Conservation (phyloP, 2,113 vertebrate genomes). For the Eretmochelys imbricata region DNA sequence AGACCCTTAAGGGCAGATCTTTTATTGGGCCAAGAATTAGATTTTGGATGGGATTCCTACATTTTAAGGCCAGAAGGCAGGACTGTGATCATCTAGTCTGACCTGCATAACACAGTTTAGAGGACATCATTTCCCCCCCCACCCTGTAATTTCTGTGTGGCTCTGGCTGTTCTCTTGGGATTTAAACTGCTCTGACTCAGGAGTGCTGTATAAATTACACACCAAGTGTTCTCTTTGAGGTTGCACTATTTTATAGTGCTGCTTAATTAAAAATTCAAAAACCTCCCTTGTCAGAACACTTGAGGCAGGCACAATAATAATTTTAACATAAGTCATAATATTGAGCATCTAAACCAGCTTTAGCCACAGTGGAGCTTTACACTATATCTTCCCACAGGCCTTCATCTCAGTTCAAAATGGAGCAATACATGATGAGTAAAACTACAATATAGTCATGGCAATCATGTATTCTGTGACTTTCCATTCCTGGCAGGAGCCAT, state of each 20-base stretch:
- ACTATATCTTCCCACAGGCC: background rate
- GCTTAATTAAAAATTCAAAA: too few relatives aligned
- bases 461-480: background rate
- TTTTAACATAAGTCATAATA: fast-evolving
- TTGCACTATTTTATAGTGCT: background rate
- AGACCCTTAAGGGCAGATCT: background rate
- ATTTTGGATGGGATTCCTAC: background rate
- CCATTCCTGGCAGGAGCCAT: background rate
- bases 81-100: background rate
- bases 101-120: background rate
- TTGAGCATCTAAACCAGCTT: fast-evolving
- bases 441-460: too few relatives aligned
- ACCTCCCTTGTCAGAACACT: background rate
- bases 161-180: background rate
- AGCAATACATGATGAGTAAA: background rate
- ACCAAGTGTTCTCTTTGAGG: fast-evolving
- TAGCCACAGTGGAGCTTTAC: background rate
- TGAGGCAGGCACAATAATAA: background rate
- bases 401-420: background rate
- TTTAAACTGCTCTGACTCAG: background rate
- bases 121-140: background rate
- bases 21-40: background rate
- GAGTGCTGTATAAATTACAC: fast-evolving
- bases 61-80: background rate
- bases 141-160: background rate